phyloP scores from a whole-genome alignment of 2,797 vertebrate genomes.

The Sphenodon punctatus region DNA sequence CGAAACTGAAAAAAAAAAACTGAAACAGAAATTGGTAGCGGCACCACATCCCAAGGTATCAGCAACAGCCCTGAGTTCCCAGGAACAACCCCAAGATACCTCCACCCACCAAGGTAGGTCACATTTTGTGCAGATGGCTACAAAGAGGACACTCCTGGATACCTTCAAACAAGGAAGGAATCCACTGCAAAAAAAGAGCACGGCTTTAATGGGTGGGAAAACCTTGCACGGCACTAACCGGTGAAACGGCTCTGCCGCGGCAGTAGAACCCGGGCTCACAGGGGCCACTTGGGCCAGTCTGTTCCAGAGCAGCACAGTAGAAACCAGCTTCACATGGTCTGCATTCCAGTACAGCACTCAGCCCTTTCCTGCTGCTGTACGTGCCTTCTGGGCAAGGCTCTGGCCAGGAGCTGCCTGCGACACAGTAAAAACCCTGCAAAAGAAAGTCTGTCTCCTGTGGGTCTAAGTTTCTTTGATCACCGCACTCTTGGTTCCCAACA shows the following conservation, averaged over 20 bases:
- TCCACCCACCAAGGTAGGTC: not conserved
- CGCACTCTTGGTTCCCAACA: not conserved
- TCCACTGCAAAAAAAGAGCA: accelerated
- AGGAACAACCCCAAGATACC: not conserved
- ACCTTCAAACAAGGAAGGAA: not conserved
- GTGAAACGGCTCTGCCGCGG: constrained; percentile 77
- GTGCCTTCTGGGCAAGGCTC: constrained; percentile 82
- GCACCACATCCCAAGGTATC: no score
- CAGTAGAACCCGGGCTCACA: constrained; percentile 88
- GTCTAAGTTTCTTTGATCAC: accelerated
- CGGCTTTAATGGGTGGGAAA: not conserved
- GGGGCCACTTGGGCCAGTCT: constrained; percentile 76
- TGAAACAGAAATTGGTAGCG: no score
- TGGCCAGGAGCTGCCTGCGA: constrained; percentile 73
- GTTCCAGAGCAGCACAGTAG: constrained; percentile 82
- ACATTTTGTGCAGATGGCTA: not conserved
- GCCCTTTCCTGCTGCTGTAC: constrained; percentile 69
- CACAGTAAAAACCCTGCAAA: constrained; percentile 85
- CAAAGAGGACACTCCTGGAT: not conserved
- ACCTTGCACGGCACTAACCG: constrained; percentile 68
- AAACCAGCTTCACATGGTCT: constrained; percentile 79
- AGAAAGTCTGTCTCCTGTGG: not conserved
- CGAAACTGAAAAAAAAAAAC: no score
- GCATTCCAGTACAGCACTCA: constrained; percentile 75
- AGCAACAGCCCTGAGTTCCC: no score